Evolutionary conservation across 2,797 vertebrate species (phyloP).

Genomic region (Mycteria americana): DNA sequence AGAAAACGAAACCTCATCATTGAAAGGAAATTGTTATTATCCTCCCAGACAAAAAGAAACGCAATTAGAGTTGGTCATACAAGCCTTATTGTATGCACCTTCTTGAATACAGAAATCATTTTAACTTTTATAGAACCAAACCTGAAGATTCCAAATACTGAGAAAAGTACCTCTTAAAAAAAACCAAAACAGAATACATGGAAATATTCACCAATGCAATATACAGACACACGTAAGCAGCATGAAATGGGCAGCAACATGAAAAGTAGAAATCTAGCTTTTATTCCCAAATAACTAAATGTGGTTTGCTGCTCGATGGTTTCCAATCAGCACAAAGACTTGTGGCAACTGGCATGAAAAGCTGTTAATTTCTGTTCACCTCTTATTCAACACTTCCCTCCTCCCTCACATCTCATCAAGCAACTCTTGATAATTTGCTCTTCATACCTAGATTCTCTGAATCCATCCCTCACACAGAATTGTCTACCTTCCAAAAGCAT

Average conservation of each 20-base stretch:
- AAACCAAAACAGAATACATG: neutral
- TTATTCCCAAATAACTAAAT: neutral
- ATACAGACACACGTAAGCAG: fast-evolving
- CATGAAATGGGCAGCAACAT: neutral
- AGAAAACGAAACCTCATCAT: neutral
- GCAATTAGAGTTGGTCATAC: neutral
- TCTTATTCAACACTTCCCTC: neutral
- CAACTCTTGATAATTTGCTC: neutral
- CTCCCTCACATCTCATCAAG: neutral
- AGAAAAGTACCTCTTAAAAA: neutral
- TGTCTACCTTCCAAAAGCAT: neutral
- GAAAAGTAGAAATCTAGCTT: neutral
- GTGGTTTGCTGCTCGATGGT: neutral
- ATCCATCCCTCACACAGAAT: neutral
- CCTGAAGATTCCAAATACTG: neutral
- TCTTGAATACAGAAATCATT: neutral
- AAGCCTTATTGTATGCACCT: neutral
- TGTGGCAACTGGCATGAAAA: neutral
- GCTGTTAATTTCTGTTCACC: neutral
- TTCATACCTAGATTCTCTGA: neutral
- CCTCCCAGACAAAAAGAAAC: neutral
- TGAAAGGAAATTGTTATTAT: neutral
- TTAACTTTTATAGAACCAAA: neutral
- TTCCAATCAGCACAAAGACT: neutral
- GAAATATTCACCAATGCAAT: neutral